phyloP scores from a whole-genome alignment of 2,113 vertebrate genomes.

The Pseudolaguvia tuberculata region DNA sequence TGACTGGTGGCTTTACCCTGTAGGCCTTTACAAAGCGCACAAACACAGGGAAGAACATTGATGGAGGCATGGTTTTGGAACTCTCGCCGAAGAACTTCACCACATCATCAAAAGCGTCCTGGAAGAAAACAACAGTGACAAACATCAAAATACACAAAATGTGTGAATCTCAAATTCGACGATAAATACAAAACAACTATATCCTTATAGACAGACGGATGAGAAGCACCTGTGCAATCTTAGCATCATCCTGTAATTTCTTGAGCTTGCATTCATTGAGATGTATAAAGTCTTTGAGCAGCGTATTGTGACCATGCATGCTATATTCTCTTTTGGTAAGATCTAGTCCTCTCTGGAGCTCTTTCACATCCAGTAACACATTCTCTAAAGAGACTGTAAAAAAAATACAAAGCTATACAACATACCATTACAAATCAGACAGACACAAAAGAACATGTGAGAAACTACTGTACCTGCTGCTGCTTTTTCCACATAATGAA shows the following conservation, averaged over 20 bases:
- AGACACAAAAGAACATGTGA: background rate
- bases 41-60: conserved; percentile 94
- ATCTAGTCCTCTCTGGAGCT: conserved; percentile 92
- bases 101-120: conserved; percentile 90
- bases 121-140: conserved; percentile 25
- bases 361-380: conserved; percentile 87
- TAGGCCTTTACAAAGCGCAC: conserved; percentile 92
- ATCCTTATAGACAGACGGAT: background rate
- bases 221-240: conserved; percentile 79
- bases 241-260: conserved; percentile 89
- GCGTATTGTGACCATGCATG: conserved; percentile 82
- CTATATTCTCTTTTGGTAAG: conserved; percentile 84
- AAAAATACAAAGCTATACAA: too few species aligned
- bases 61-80: conserved; percentile 90
- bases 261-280: conserved; percentile 83
- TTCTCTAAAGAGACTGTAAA: conserved; percentile 88
- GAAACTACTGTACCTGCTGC: conserved; percentile 76
- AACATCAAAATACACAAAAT: background rate
- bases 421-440: background rate
- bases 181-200: background rate
- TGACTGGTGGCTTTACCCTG: conserved; percentile 73
- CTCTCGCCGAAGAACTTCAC: conserved; percentile 93
- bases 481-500: conserved; percentile 94
- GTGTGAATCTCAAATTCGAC: too few species aligned
- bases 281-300: conserved; percentile 84